These are phyloP conservation scores for Oligia fasciuncula DNA, from an alignment of 2,888 invertebrate genomes.

Conservation along the genomic window DNA sequence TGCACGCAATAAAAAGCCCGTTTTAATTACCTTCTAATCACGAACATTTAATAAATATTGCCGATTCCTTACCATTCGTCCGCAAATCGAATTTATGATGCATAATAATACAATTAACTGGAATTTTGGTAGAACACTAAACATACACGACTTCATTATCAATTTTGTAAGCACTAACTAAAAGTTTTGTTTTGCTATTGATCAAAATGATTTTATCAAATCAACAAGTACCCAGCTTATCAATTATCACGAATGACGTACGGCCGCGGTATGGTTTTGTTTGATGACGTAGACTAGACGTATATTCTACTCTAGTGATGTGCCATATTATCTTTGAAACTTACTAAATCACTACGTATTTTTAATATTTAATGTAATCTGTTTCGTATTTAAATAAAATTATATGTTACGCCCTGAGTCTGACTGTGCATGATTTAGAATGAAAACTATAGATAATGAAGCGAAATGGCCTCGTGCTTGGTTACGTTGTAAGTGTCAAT, in stretches of 20 bases:
- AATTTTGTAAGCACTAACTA: constrained; percentile 28
- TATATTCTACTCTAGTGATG: constrained; percentile 45
- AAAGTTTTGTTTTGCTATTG: constrained; percentile 60
- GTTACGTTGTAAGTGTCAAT: constrained; percentile 32
- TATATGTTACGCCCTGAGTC: neutral
- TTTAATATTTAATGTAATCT: neutral
- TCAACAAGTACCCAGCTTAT: constrained; percentile 72
- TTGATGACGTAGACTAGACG: constrained; percentile 61
- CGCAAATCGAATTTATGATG: constrained; percentile 68
- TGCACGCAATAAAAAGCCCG: constrained; percentile 62
- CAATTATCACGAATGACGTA: constrained; percentile 69
- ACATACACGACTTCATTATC: constrained; percentile 69
- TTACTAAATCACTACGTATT: constrained; percentile 33
- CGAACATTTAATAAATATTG: constrained; percentile 25
- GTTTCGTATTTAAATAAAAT: neutral
- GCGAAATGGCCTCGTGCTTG: constrained; percentile 28
- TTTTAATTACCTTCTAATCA: neutral
- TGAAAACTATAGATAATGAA: constrained; percentile 32
- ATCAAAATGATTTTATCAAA: constrained; percentile 65
- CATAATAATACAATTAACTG: constrained; percentile 68
- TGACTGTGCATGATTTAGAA: constrained; percentile 6
- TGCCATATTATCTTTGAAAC: neutral
- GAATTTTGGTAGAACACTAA: constrained; percentile 57
- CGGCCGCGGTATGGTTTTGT: constrained; percentile 38
- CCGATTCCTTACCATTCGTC: constrained; percentile 76